These are phyloP conservation scores for Physella acuta DNA, from an alignment of 1,140 invertebrate genomes.

Conservation along the genomic window DNA sequence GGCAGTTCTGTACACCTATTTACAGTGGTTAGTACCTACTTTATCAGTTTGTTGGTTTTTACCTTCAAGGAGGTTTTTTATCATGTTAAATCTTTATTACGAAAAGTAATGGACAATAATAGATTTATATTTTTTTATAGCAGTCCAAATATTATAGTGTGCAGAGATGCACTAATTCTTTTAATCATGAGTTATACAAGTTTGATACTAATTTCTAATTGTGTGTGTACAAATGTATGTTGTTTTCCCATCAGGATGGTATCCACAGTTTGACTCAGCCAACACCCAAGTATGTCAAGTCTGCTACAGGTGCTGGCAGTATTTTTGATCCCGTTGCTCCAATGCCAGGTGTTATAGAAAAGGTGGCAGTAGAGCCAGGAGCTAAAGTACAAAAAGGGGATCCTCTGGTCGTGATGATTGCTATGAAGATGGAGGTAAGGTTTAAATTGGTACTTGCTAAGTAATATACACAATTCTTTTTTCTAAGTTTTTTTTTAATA, in stretches of 20 bases:
- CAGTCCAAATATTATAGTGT: neutral
- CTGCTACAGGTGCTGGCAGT: constrained; percentile 25
- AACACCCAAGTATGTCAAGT: constrained; percentile 59
- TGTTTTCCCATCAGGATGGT: constrained; percentile 52
- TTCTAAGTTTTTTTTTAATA: too few species aligned
- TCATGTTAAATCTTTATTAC: too few species aligned
- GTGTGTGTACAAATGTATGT: neutral
- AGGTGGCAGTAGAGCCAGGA: constrained; percentile 79
- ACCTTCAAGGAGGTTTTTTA: too few species aligned
- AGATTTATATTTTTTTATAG: neutral
- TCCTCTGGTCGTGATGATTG: constrained; percentile 85
- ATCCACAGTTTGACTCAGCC: constrained; percentile 57
- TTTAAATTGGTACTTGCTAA: too few species aligned
- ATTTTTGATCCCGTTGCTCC: constrained; percentile 75
- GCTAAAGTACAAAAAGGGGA: constrained; percentile 80
- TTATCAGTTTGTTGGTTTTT: too few species aligned
- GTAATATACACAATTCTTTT: too few species aligned
- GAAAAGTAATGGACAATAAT: too few species aligned
- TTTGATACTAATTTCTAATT: neutral
- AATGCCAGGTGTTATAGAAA: constrained; percentile 94
- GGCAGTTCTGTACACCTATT: constrained; percentile 60
- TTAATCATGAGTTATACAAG: neutral
- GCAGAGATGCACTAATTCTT: neutral
- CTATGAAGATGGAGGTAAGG: constrained; percentile 99
- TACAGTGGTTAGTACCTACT: constrained; percentile 56